Evolutionary conservation across 2,113 vertebrate genomes (phyloP).

Genomic region (Eurypyga helias): DNA sequence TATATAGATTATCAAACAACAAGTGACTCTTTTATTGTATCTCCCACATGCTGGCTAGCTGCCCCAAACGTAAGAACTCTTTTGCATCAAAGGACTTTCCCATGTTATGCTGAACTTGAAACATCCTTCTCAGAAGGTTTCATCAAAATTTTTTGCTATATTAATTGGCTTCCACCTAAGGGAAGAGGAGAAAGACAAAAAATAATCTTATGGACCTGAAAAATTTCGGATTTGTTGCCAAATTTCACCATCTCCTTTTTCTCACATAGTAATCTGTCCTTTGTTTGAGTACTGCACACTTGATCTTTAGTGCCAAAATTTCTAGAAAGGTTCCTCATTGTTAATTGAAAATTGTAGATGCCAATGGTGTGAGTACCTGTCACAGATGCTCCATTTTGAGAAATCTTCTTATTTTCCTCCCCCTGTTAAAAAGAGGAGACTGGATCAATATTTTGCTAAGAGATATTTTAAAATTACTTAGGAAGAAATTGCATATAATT

Average conservation of each 20-base stretch:
- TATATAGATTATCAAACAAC: neutral
- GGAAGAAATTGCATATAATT: neutral
- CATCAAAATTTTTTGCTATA: neutral
- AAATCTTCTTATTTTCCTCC: neutral
- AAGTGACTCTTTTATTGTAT: neutral
- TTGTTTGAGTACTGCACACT: neutral
- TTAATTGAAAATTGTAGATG: neutral
- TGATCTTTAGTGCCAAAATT: neutral
- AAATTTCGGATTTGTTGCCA: neutral
- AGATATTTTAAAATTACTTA: neutral
- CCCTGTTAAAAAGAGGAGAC: neutral
- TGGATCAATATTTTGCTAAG: neutral
- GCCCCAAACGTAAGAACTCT: rapidly evolving
- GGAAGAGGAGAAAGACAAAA: neutral
- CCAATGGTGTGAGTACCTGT: neutral
- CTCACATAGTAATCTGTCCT: rapidly evolving
- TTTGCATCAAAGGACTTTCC: neutral
- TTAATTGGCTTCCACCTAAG: neutral
- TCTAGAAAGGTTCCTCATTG: neutral
- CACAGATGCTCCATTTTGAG: neutral
- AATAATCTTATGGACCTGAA: neutral
- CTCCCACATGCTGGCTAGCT: neutral
- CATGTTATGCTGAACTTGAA: neutral
- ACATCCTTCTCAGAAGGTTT: neutral
- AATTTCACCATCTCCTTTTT: neutral